Evolutionary conservation across 2,113 vertebrate species (phyloP), one percentile per base, ranked within the genome.

Genomic region (Campylorhamphus procurvoides): DNA sequence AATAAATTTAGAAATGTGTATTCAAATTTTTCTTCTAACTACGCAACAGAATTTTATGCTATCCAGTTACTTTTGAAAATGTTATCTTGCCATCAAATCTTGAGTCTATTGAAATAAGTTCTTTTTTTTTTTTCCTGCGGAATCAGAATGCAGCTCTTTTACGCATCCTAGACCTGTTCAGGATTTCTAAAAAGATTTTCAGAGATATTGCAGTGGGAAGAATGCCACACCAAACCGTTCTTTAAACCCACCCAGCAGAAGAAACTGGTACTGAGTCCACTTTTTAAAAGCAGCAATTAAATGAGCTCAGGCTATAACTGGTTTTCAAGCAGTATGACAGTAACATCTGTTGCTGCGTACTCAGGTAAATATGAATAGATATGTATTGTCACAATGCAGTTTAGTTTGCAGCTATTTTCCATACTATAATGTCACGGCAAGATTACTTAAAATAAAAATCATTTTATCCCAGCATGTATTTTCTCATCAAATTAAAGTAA

Each of bases 21-120:
- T 27, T 66, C 19, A 81, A 53, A 89, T 62, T 75, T 71, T 1
- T 40, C 39, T 81, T 91, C n/a, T 42, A 62, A 29, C 6, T 67
- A 29, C 24, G n/a, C 59, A 67, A 74, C 6, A 47, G 33, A 42
- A 64, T 84, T 46, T 55, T 71, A 39, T 46, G 66, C 4, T 71
- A 89, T 9, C 15, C 56, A 55, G 20, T 94, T 86, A 94, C 72
- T 76, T 97, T 96, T 94, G 69, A 96, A 97, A 97, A 94, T 85
- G 49, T 89, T 96, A 90, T 62, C 49, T 90, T 94, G 72, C 29
- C 31, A 84, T 84, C 77, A 92, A 78, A 94, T 95, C 72, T 92
- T 62, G 74, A 77, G 9, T 66, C 66, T 77, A 91, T 53, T 83
- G 37, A 96, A 97, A 97, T 84, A 91, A 46, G 23, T 87, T 94